Conservation (phyloP, 2,113 vertebrate genomes). For the Forbesichthys papilliferus region DNA sequence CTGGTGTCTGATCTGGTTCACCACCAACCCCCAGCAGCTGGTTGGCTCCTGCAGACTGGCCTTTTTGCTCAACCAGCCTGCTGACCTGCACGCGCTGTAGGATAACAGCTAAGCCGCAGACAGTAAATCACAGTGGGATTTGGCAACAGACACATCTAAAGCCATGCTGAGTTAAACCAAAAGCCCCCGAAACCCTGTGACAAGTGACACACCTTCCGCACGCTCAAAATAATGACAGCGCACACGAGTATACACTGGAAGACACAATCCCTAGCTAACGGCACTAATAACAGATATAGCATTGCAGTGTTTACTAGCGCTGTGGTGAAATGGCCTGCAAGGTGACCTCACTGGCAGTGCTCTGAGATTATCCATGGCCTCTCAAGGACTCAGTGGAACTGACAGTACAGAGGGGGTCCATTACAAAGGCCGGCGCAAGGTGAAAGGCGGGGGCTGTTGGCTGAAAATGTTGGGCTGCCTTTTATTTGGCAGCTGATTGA, state of each 20-base stretch:
- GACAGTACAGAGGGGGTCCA: too few relatives aligned
- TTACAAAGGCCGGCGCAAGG: too few relatives aligned
- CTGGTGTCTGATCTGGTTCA: slow-evolving; percentile 27
- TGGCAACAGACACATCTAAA: slow-evolving; percentile 22
- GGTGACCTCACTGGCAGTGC: too few relatives aligned
- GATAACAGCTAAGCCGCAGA: slow-evolving; percentile 23
- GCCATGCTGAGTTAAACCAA: slow-evolving; percentile 28
- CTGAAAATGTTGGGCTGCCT: too few relatives aligned
- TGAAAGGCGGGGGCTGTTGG: too few relatives aligned
- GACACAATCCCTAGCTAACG: background rate
- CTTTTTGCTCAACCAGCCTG: slow-evolving; percentile 13
- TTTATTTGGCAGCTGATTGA: too few relatives aligned
- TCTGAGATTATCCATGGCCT: too few relatives aligned
- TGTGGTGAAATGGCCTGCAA: too few relatives aligned
- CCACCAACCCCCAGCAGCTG: slow-evolving; percentile 19
- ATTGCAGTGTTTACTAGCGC: too few relatives aligned
- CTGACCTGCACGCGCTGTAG: background rate
- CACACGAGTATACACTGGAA: background rate
- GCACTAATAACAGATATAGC: too few relatives aligned
- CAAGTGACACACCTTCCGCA: slow-evolving; percentile 41
- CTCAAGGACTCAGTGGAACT: too few relatives aligned
- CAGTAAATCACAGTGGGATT: slow-evolving; percentile 40
- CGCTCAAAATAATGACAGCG: slow-evolving; percentile 17
- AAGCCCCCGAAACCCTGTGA: slow-evolving; percentile 17
- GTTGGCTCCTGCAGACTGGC: background rate